Base-by-base conservation (phyloP, 2,888 invertebrate species). In the Dryococelus australis region DNA sequence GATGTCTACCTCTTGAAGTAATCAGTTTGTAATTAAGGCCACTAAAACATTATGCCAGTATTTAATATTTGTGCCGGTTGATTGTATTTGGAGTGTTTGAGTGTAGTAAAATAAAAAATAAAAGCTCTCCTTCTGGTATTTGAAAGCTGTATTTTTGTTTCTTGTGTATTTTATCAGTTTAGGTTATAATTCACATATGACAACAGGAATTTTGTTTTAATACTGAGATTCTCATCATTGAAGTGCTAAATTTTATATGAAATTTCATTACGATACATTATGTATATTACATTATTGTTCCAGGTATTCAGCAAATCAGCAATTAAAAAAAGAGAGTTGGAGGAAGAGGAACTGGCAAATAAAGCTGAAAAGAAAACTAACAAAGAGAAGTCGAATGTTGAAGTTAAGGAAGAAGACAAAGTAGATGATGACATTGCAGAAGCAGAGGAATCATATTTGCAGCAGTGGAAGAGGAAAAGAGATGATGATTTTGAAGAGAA, bases 391-490 rank as follows among this genome's bases (percentile, higher is more conserved):
- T 8, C 80, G 51, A 35, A 83, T 27, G 24, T 65, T 84, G 81
- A 20, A 1, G 27, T 80, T 35, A 43, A 81, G 47, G 84, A 84
- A 24, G 78, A 84, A 43, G 8, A 84, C 8, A 35, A 84, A 20
- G 8, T 27, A 16, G 78, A 84, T 24, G 78, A 43, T 24, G 51
- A 26, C 0, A 47, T 78, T 10, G 87, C 86, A 28, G 87, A 85
- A 83, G 88, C 88, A 13, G 88, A 88, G n/a, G 84, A 85, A 80
- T 87, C 88, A 12, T 88, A 88, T 84, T 78, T 88, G 27, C 43
- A 26, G 35, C 87, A 85, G 43, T 84, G 85, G 86, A 80, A 28
- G 27, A 79, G 43, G 27, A 35, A 53, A 28, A 65, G n/a, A 10
- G 85, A 65, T 65, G 24, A 65, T 24, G 20, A 65, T 65, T 8